phyloP scores from a whole-genome alignment of 1,140 invertebrate species.

The Plutomurus gul region DNA sequence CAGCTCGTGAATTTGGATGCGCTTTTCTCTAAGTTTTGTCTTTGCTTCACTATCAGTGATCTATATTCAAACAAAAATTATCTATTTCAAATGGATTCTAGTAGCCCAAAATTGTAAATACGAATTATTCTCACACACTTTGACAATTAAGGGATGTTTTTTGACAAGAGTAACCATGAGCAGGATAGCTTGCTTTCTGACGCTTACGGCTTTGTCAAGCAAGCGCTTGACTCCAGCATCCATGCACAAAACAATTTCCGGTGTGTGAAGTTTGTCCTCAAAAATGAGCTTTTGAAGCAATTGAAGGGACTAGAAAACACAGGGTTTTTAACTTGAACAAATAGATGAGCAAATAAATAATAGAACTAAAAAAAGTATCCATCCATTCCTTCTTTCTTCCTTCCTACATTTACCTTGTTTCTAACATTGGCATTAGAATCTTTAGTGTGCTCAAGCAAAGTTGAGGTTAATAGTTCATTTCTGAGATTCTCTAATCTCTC shows the following conservation, averaged over 20 bases:
- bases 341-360: neutral
- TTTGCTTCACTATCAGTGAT: no score
- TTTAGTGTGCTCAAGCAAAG: constrained; percentile 4
- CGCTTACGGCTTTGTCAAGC: constrained; percentile 33
- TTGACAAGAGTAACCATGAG: neutral
- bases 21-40: neutral
- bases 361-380: no score
- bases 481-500: neutral
- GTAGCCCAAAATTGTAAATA: neutral
- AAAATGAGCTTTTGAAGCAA: constrained; percentile 7
- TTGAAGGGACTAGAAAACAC: constrained; percentile 7
- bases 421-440: constrained; percentile 37
- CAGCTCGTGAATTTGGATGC: neutral
- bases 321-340: neutral
- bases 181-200: constrained; percentile 34
- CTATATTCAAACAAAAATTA: no score
- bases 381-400: no score
- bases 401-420: constrained; percentile 17
- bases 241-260: constrained; percentile 1
- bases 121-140: neutral
- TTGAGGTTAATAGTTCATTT: constrained; percentile 9
- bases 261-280: neutral
- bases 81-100: no score
- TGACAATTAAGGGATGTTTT: constrained; percentile 14
- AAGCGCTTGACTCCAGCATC: constrained; percentile 7